Percentiles rank a stretch among this genome's conserved stretches.
Evolutionary conservation across 2,888 invertebrate species (phyloP).

Genomic region (Dusona sp.): DNA sequence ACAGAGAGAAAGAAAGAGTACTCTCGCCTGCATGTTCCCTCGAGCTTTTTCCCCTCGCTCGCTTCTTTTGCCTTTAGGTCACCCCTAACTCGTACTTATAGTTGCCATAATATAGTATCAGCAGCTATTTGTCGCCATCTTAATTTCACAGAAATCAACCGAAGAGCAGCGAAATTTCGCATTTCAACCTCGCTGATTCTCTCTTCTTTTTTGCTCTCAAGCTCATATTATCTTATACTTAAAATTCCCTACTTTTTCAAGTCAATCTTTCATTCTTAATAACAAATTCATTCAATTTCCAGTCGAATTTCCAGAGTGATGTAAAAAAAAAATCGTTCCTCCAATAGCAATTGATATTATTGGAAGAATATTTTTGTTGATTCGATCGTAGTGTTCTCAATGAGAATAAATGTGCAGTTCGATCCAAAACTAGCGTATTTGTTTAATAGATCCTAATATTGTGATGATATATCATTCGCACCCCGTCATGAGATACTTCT

Average conservation of each 20-base stretch:
- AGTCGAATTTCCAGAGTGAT: too few species aligned
- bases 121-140: neutral
- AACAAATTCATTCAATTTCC: too few species aligned
- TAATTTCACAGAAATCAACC: neutral
- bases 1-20: constrained; percentile 37
- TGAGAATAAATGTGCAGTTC: too few species aligned
- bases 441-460: too few species aligned
- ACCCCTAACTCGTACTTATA: constrained; percentile 29
- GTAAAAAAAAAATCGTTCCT: too few species aligned
- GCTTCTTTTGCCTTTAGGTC: constrained; percentile 51
- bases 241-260: constrained; percentile 25
- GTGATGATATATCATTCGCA: too few species aligned
- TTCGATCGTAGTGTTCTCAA: too few species aligned
- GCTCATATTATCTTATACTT: neutral
- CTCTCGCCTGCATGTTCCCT: constrained; percentile 57
- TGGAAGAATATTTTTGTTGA: too few species aligned
- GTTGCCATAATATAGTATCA: constrained; percentile 22
- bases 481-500: too few species aligned
- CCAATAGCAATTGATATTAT: too few species aligned
- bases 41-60: constrained; percentile 57
- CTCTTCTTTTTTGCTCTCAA: constrained; percentile 36
- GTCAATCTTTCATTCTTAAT: neutral
- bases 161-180: constrained; percentile 42
- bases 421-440: too few species aligned
- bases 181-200: constrained; percentile 57